Evolutionary conservation across 2,113 vertebrate species (phyloP).

Genomic region (Zosterops hypoxanthus): DNA sequence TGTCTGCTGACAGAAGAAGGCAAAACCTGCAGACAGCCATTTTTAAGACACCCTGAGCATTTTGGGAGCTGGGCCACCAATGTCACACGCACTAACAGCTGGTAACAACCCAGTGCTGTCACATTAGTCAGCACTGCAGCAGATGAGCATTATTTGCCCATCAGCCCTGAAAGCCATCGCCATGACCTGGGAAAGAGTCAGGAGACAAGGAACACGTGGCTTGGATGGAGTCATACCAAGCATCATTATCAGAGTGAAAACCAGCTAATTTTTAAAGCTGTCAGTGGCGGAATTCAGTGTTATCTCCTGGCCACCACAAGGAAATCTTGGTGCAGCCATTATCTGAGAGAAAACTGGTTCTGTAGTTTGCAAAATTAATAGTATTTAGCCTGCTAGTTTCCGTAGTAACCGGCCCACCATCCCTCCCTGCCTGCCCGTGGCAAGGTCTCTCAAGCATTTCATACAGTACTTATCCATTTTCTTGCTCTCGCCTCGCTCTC

Average conservation of each 20-base stretch:
- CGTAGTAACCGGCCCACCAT: neutral
- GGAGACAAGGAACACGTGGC: neutral
- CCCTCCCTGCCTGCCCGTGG: neutral
- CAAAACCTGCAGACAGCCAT: rapidly evolving
- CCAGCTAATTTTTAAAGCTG: neutral
- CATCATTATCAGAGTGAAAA: neutral
- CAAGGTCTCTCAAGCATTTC: slow-evolving; percentile 42
- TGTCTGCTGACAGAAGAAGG: neutral
- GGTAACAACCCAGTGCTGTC: neutral
- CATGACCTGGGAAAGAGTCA: neutral
- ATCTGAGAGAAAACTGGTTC: neutral
- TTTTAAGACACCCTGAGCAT: neutral
- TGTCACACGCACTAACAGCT: neutral
- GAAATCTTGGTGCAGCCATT: neutral
- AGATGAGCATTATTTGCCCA: neutral
- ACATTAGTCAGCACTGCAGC: neutral
- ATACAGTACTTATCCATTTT: slow-evolving; percentile 55
- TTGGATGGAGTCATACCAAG: neutral
- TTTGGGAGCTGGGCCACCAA: rapidly evolving
- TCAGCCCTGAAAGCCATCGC: neutral
- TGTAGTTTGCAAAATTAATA: slow-evolving; percentile 38
- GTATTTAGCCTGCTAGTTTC: slow-evolving; percentile 9
- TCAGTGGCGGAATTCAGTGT: neutral
- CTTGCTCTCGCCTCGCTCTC: slow-evolving; percentile 71
- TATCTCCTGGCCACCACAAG: neutral